Percentiles rank a stretch among this genome's conserved stretches.
Conservation (phyloP, 1,140 invertebrate species). For the Delia radicum region DNA sequence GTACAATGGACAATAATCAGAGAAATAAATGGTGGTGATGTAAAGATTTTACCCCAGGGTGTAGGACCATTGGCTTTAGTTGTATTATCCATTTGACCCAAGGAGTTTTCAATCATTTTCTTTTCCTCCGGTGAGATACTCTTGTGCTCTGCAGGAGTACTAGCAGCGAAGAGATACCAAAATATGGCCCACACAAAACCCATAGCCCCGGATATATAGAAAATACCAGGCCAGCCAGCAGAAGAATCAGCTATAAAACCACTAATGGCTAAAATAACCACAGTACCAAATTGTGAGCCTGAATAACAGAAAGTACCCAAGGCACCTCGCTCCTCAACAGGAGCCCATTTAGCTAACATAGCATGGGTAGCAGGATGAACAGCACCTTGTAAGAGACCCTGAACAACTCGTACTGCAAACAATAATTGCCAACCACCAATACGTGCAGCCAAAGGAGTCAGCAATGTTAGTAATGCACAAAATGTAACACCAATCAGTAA, state of each 20-base stretch:
- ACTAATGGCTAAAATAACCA: conserved; percentile 64
- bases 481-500: conserved; percentile 37
- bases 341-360: conserved; percentile 78
- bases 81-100: conserved; percentile 43
- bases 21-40: conserved; percentile 79
- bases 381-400: conserved; percentile 78
- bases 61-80: conserved; percentile 37
- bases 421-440: conserved; percentile 63
- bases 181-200: conserved; percentile 64
- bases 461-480: conserved; percentile 57
- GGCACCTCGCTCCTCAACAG: conserved; percentile 61
- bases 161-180: conserved; percentile 67
- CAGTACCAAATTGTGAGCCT: conserved; percentile 73
- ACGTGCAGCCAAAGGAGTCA: conserved; percentile 51
- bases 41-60: conserved; percentile 78
- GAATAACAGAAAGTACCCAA: conserved; percentile 64
- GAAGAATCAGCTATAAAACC: conserved; percentile 66
- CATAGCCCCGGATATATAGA: conserved; percentile 72
- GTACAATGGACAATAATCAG: conserved; percentile 82
- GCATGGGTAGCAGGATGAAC: conserved; percentile 80
- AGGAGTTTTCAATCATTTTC: conserved; percentile 62
- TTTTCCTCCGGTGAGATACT: conserved; percentile 64
- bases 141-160: conserved; percentile 63
- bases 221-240: conserved; percentile 75
- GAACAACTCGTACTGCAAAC: conserved; percentile 64